phyloP scores from a whole-genome alignment of 2,113 vertebrate genomes.

The Uria lomvia region DNA sequence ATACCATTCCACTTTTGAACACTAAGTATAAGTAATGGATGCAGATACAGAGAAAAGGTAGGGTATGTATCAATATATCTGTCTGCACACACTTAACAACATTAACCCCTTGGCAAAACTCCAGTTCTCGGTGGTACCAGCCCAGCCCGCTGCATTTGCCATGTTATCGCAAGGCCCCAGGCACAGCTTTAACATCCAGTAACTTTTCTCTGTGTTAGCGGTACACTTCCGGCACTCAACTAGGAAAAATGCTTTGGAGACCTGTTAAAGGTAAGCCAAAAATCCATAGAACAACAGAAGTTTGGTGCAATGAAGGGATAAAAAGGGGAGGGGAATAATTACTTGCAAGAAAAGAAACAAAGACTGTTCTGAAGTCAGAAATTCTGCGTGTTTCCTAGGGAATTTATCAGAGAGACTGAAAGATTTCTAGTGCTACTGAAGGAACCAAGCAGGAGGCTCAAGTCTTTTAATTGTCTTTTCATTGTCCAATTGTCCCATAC shows the following conservation, averaged over 20 bases:
- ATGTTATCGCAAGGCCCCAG: background rate
- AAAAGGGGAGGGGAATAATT: background rate
- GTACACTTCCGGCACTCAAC: background rate
- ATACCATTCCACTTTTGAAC: background rate
- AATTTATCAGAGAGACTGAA: background rate
- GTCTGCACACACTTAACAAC: background rate
- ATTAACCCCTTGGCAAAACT: background rate
- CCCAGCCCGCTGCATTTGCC: background rate
- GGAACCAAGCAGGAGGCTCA: background rate
- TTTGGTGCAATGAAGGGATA: background rate
- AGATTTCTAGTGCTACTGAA: background rate
- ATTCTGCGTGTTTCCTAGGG: background rate
- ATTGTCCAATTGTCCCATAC: background rate
- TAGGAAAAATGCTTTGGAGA: background rate
- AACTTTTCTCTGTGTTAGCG: background rate
- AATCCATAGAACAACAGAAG: background rate
- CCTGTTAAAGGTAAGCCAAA: background rate
- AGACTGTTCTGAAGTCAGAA: background rate
- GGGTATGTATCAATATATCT: background rate
- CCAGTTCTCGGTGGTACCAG: background rate
- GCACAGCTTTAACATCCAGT: background rate
- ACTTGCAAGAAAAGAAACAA: background rate
- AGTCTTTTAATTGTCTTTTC: background rate
- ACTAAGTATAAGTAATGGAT: background rate
- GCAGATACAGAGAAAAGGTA: background rate